Percentiles rank a stretch among this genome's conserved stretches.
phyloP scores from a whole-genome alignment of 1,140 invertebrate species.

The Papilio dardanus region DNA sequence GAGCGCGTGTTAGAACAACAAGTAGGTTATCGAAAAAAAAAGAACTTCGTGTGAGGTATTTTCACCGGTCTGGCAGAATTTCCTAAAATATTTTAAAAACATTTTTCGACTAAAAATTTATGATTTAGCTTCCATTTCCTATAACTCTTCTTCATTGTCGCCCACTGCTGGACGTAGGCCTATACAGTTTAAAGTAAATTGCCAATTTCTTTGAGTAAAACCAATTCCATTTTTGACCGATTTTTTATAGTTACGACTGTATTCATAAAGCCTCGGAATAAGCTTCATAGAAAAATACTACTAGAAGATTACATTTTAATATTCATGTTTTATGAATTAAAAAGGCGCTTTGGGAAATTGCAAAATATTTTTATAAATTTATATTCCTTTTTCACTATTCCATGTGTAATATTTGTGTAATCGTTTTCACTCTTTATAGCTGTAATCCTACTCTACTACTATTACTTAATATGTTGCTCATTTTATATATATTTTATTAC shows the following conservation, averaged over 20 bases:
- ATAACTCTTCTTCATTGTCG: too few relatives aligned
- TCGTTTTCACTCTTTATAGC: too few relatives aligned
- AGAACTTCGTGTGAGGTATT: not conserved
- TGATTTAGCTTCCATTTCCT: not conserved
- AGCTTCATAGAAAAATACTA: not conserved
- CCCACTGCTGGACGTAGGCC: too few relatives aligned
- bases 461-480: too few relatives aligned
- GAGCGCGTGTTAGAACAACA: not conserved
- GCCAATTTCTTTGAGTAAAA: not conserved
- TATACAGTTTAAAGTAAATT: not conserved
- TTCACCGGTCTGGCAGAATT: not conserved
- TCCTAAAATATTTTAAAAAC: not conserved
- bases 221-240: not conserved
- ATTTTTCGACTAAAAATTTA: not conserved
- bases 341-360: constrained; percentile 17
- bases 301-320: constrained; percentile 12
- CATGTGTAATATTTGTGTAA: too few relatives aligned
- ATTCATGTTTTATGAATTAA: constrained; percentile 11
- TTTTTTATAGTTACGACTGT: constrained; percentile 3
- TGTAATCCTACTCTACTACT: too few relatives aligned
- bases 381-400: not conserved
- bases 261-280: not conserved
- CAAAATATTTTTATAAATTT: not conserved
- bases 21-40: too few relatives aligned
- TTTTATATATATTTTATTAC: too few relatives aligned